A percentile compares a stretch with the other conserved stretches of the same genome.
Conservation (phyloP, 2,797 vertebrate species). For the Heliangelus exortis region DNA sequence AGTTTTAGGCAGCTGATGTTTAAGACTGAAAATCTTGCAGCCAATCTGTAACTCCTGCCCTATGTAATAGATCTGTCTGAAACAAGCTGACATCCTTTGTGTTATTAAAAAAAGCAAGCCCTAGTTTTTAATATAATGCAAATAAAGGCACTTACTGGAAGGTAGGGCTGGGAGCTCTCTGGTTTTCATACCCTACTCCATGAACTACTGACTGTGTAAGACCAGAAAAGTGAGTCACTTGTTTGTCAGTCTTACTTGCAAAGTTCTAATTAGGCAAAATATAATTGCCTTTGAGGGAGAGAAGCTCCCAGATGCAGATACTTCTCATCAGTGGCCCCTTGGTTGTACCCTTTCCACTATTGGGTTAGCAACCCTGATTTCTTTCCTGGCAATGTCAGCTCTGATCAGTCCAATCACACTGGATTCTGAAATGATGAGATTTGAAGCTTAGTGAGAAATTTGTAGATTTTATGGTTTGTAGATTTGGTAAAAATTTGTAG, state of each 20-base stretch:
- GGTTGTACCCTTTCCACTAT: neutral
- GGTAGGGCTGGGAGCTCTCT: neutral
- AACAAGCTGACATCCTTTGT: neutral
- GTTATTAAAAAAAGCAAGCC: neutral
- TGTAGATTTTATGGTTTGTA: neutral
- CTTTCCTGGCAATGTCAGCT: neutral
- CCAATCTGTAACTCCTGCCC: neutral
- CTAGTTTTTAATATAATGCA: neutral
- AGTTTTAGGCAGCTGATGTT: neutral
- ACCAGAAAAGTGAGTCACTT: neutral
- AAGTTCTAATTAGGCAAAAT: neutral
- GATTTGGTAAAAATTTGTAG: neutral
- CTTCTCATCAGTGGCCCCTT: neutral
- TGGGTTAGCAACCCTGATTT: rapidly evolving
- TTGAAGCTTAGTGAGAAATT: neutral
- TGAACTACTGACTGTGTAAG: neutral
- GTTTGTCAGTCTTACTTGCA: neutral
- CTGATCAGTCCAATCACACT: neutral
- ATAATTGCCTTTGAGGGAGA: neutral
- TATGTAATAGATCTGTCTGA: neutral
- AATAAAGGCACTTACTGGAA: neutral
- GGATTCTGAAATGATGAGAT: neutral
- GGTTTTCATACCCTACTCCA: neutral
- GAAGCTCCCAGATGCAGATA: neutral
- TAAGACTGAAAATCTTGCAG: neutral